Evolutionary conservation across 2,888 invertebrate species (phyloP).

Genomic region (Horisme vitalbata): DNA sequence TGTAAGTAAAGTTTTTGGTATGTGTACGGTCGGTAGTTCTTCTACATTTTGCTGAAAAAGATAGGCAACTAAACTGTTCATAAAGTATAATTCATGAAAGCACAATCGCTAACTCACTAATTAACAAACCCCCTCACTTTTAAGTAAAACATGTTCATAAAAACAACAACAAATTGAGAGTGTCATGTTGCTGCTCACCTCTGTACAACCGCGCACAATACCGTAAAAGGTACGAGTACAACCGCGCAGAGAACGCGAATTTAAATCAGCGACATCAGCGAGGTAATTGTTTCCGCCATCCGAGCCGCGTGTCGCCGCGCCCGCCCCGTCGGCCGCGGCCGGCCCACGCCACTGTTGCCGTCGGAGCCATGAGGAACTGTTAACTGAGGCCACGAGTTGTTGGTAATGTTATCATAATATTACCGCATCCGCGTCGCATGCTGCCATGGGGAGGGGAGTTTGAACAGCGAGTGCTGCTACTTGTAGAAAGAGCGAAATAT

Average conservation of each 20-base stretch:
- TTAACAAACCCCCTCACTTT: not conserved
- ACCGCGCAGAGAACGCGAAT: constrained; percentile 20
- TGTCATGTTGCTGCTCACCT: not conserved
- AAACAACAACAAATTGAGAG: not conserved
- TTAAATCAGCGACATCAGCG: constrained; percentile 36
- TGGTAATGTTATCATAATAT: no score
- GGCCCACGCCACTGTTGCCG: not conserved
- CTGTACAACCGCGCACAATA: not conserved
- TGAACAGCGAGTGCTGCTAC: no score
- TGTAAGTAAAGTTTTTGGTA: no score
- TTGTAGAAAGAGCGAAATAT: no score
- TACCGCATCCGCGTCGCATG: no score
- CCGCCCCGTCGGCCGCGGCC: not conserved
- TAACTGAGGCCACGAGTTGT: no score
- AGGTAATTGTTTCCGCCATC: constrained; percentile 37
- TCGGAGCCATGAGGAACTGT: not conserved
- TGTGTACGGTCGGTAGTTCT: no score
- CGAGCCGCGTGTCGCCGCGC: constrained; percentile 6
- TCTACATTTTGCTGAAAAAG: no score
- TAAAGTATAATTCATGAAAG: no score
- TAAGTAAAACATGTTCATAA: not conserved
- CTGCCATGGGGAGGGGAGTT: no score
- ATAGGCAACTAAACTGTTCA: no score
- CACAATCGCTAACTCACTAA: no score
- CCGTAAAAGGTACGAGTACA: constrained; percentile 16